Evolutionary conservation across 2,797 vertebrate genomes (phyloP).

Genomic region (Poecilia picta): DNA sequence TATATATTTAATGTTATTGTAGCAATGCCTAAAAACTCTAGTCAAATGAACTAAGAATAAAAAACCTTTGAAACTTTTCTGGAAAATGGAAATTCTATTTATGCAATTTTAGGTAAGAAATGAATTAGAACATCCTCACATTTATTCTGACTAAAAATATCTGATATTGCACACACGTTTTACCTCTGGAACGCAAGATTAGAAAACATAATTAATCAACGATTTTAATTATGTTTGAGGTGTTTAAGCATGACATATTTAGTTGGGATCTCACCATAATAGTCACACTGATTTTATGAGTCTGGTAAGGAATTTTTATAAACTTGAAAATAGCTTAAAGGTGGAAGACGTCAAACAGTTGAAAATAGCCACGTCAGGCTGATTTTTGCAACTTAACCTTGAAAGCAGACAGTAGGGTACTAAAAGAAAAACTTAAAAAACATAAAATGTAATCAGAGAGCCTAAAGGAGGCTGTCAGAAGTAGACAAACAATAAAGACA

Average conservation of each 20-base stretch:
- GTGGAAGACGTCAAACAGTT: not conserved
- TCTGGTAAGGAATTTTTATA: not conserved
- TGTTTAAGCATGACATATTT: not conserved
- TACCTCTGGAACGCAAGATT: not conserved
- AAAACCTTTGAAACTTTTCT: not conserved
- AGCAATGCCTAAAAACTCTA: not conserved
- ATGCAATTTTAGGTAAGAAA: not conserved
- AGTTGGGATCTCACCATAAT: not conserved
- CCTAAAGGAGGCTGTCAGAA: not conserved
- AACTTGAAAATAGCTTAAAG: not conserved
- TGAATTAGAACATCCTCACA: not conserved
- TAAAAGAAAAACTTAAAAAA: not conserved
- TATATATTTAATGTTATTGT: not conserved
- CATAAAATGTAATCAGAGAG: not conserved
- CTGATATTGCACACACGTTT: not conserved
- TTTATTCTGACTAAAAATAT: not conserved
- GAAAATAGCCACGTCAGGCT: not conserved
- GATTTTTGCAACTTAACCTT: not conserved
- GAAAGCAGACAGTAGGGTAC: not conserved
- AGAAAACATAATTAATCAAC: not conserved
- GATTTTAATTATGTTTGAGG: not conserved
- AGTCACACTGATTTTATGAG: not conserved
- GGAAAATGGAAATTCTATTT: too few relatives aligned
- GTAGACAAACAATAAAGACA: not conserved
- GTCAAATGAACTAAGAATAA: not conserved